Evolutionary conservation across 35 echinoderm and acorn worm species (phyloP), one percentile per base, ranked within the genome.

Genomic region (Apostichopus californicus): DNA sequence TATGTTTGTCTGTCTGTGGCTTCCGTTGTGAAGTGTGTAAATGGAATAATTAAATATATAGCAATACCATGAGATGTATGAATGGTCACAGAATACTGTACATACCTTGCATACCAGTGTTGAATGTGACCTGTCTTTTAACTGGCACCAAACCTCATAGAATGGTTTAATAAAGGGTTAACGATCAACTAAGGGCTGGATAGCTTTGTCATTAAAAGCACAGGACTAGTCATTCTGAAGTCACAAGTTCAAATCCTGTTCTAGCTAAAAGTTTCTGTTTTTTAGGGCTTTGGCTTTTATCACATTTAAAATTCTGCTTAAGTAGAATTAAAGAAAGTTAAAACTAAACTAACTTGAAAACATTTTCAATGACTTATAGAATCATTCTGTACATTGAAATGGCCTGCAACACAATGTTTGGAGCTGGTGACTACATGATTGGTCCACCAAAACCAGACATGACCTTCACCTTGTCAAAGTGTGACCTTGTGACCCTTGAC

Each of bases 351-450:
- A 46, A 46, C 34, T 46, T 46, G 34, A 46, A 46, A 46, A 46
- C 34, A 46, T 46, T 25, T 10, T 78, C 10, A 26, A 18, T 80
- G 34, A 46, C 57, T 20, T 60, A 55, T 34, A 93, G 92, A 24
- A 73, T 86, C 14, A 92, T 59, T 7, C 52, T 95, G 52, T 95
- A 92, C 53, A 92, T 98, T 87, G 96, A 98, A 55, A 98, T 98
- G 96, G 96, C 96, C 6, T 95, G 94, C 54, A 98, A 98, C 79
- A 78, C 60, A 14, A 92, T 95, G 15, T 95, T 94, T 87, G 96
- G 96, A 8, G 96, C 77, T 12, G 96, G 96, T 13, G 71, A 89
- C 68, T 83, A 86, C 73, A 79, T 98, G 34, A 95, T 98, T 60
- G 92, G 90, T 5, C 92, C 96, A 34, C 96, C 96, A 2, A 55